phyloP scores from a whole-genome alignment of 2,113 vertebrate species.

The Equus quagga region DNA sequence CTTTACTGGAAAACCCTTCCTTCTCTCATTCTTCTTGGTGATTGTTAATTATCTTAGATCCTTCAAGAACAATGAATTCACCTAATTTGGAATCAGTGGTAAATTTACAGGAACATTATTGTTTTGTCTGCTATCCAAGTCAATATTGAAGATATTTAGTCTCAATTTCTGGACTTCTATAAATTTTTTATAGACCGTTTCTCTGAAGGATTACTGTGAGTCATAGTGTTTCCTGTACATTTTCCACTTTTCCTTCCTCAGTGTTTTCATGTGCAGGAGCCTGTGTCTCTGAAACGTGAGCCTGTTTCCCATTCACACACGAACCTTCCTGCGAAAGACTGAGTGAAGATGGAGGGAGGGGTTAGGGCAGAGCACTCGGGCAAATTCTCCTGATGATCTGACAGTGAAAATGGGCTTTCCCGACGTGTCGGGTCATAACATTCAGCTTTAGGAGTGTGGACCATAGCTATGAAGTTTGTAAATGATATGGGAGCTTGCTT shows the following conservation, averaged over 20 bases:
- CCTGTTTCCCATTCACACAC: not conserved
- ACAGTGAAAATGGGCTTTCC: not conserved
- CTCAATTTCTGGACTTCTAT: not conserved
- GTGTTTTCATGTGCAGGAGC: not conserved
- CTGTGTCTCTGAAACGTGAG: not conserved
- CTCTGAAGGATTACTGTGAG: not conserved
- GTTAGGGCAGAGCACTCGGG: not conserved
- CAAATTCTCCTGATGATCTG: not conserved
- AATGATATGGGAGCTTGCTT: constrained; percentile 18
- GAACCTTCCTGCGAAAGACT: not conserved
- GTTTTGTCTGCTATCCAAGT: not conserved
- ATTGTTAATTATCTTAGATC: not conserved
- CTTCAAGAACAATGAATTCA: not conserved
- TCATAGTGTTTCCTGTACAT: not conserved
- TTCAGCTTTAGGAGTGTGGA: not conserved
- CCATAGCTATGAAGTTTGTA: not conserved
- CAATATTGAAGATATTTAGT: not conserved
- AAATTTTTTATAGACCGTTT: not conserved
- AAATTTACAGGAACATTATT: not conserved
- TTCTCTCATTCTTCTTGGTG: constrained; percentile 24
- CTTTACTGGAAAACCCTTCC: not conserved
- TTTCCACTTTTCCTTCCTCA: not conserved
- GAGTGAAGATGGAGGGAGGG: not conserved
- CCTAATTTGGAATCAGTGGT: not conserved
- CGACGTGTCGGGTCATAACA: not conserved